Percentiles rank a stretch among this genome's conserved stretches.
Conservation (phyloP, 2,113 vertebrate species). For the Porphyrio hochstetteri region DNA sequence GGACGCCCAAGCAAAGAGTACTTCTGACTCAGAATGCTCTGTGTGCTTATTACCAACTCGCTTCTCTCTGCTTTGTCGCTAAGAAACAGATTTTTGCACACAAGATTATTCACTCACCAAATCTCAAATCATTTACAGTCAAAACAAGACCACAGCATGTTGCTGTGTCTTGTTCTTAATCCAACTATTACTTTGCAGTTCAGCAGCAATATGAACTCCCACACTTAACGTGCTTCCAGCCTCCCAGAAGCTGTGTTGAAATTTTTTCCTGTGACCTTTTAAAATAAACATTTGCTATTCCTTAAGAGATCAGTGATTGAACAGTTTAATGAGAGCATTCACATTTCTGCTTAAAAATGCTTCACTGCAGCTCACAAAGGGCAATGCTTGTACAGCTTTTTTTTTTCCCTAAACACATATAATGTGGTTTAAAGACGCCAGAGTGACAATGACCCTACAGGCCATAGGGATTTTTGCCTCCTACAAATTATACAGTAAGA, state of each 20-base stretch:
- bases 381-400: not conserved
- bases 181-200: conserved; percentile 35
- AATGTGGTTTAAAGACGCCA: not conserved
- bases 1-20: not conserved
- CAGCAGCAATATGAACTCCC: conserved; percentile 35
- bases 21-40: conserved; percentile 18
- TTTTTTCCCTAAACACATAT: not conserved
- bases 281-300: conserved; percentile 54
- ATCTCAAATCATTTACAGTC: conserved; percentile 20
- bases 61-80: not conserved
- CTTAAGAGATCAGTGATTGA: conserved; percentile 22
- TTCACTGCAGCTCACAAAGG: not conserved
- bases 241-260: conserved; percentile 15
- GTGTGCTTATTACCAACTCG: not conserved
- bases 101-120: not conserved
- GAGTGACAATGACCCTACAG: not conserved
- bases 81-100: conserved; percentile 26
- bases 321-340: conserved; percentile 37
- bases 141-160: conserved; percentile 38
- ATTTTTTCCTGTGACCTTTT: conserved; percentile 39
- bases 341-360: conserved; percentile 21
- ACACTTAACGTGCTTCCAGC: conserved; percentile 21
- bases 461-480: not conserved
- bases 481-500: not conserved
- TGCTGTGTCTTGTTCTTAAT: conserved; percentile 16